These are phyloP conservation scores for Crepidodera aurea DNA, from an alignment of 2,888 invertebrate genomes.

Conservation along the genomic window DNA sequence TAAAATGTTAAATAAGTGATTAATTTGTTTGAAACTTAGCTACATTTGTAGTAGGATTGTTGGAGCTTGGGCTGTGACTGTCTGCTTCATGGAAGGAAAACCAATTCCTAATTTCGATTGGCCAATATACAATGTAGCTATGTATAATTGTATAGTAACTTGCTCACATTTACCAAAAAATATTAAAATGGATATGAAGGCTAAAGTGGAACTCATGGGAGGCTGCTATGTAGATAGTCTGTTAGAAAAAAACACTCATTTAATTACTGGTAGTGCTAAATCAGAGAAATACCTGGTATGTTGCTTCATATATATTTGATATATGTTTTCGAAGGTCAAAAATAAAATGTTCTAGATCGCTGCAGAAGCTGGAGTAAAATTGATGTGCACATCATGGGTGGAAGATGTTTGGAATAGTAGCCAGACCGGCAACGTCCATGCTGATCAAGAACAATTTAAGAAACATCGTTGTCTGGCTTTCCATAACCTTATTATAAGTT, in stretches of 20 bases:
- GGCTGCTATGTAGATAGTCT: slow-evolving; percentile 73
- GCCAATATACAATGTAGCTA: slow-evolving; percentile 83
- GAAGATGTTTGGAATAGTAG: slow-evolving; percentile 81
- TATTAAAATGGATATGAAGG: slow-evolving; percentile 67
- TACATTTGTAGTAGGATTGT: slow-evolving; percentile 70
- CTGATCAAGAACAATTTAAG: slow-evolving; percentile 71
- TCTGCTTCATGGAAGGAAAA: slow-evolving; percentile 75
- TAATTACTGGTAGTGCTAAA: slow-evolving; percentile 79
- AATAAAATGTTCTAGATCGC: slow-evolving; percentile 68
- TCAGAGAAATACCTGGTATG: slow-evolving; percentile 80
- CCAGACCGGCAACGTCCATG: slow-evolving; percentile 68
- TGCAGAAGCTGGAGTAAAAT: slow-evolving; percentile 70
- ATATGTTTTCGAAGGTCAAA: slow-evolving; percentile 1
- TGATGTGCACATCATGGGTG: slow-evolving; percentile 84
- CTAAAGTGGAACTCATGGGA: slow-evolving; percentile 78
- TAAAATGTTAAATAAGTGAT: not conserved
- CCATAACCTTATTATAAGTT: slow-evolving; percentile 78
- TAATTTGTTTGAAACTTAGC: not conserved
- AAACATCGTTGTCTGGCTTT: slow-evolving; percentile 74
- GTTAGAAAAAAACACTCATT: slow-evolving; percentile 77
- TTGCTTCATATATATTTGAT: slow-evolving; percentile 39
- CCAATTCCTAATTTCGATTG: slow-evolving; percentile 78
- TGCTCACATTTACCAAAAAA: slow-evolving; percentile 64
- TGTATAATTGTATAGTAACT: slow-evolving; percentile 76
- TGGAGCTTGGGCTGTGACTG: slow-evolving; percentile 82